Evolutionary conservation across 2,888 invertebrate species (phyloP).

Genomic region (Crossocerus cetratus): DNA sequence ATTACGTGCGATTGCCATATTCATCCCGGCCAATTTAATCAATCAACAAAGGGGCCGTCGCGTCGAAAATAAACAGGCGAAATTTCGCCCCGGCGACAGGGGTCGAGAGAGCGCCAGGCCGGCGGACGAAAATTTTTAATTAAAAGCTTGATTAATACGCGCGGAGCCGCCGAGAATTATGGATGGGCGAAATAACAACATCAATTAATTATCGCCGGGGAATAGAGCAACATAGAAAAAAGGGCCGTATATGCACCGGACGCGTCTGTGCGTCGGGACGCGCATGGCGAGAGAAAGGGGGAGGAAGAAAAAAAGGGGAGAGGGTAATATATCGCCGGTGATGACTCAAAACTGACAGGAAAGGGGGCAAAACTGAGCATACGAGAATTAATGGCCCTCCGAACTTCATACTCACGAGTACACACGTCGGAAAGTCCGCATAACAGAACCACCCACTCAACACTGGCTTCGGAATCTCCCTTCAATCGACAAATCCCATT

Average conservation of each 20-base stretch:
- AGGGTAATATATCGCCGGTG: slow-evolving; percentile 49
- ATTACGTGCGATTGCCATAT: too few species aligned
- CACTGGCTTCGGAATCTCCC: too few species aligned
- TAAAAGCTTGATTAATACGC: slow-evolving; percentile 36
- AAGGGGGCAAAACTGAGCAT: slow-evolving; percentile 49
- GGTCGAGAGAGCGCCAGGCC: too few species aligned
- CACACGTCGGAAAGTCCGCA: slow-evolving; percentile 37
- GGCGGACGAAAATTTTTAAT: slow-evolving; percentile 38
- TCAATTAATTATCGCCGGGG: slow-evolving; percentile 52
- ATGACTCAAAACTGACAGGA: slow-evolving; percentile 55
- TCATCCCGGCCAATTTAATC: too few species aligned
- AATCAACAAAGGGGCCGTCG: too few species aligned
- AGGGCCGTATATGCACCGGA: slow-evolving; percentile 36
- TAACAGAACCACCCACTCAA: slow-evolving; percentile 21
- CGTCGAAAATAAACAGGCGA: too few species aligned
- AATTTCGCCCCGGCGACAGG: too few species aligned
- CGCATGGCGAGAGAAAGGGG: slow-evolving; percentile 10
- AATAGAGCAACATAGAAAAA: slow-evolving; percentile 18
- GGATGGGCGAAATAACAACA: slow-evolving; percentile 40
- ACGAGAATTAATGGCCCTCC: slow-evolving; percentile 56
- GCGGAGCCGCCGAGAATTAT: slow-evolving; percentile 27
- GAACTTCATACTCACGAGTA: slow-evolving; percentile 38
- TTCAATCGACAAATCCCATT: too few species aligned
- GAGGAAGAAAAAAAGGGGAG: slow-evolving; percentile 23
- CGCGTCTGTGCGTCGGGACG: slow-evolving; percentile 13